Evolutionary conservation across 2,888 invertebrate genomes (phyloP), one percentile per base, ranked within the genome.

Genomic region (Scaptomyza reducta): DNA sequence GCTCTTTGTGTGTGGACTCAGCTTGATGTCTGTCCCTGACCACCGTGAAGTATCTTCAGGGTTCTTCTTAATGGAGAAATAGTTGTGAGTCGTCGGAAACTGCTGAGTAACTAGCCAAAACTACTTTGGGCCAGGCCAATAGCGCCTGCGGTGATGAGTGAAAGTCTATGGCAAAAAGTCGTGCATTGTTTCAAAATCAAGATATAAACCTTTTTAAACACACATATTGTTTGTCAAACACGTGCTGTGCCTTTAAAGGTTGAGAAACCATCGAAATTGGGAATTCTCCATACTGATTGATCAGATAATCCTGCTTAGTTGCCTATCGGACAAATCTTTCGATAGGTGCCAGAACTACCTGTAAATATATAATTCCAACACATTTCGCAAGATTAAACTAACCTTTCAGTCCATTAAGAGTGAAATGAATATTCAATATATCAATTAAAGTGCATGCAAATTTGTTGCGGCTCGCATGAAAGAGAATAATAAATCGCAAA

Each of bases 41-140:
- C 82, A 83, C 82, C 82, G 58, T 85, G 82, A 83, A 83, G 82
- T 67, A 57, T 31, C 45, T 47, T 38, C 9, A n/a, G n/a, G 47
- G 14, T 59, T 61, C 82, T 81, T 65, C 85, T 82, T 87, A 82
- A 82, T 83, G 77, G 85, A 83, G 87, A 81, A 83, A 87, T 83
- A 87, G 87, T 71, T 74, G 6, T 45, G 41, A 54, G 38, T 42
- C 45, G 54, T 25, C 31, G 2, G 31, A 79, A 66, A 69, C 61
- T 75, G 80, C 77, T 79, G 70, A 79, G 61, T 70, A 79, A 73
- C 60, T 63, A 47, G 63, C 60, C 63, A 57, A 69, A 29, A 44
- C 62, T 49, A 33, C 47, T 41, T 69, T 70, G 68, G 70, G 74
- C 70, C 83, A 70, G 80, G 74, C 71, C 80, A n/a, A n/a, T n/a